Evolutionary conservation across 2,888 invertebrate species (phyloP).

Genomic region (Meloe dianella): DNA sequence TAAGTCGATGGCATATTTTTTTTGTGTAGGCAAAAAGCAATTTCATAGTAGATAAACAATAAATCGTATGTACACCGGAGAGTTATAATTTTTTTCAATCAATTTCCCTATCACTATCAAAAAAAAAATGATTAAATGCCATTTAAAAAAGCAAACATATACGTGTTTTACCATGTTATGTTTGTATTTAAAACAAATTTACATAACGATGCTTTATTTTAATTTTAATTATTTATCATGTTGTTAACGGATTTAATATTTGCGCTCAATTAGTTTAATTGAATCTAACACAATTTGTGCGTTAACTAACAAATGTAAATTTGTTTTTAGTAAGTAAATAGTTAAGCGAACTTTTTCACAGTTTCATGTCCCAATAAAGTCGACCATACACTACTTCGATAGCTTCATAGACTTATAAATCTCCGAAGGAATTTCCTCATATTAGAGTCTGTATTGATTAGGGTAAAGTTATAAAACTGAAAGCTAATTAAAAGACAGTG

Average conservation of each 20-base stretch:
- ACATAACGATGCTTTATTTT: constrained; percentile 5
- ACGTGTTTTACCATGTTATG: constrained; percentile 2
- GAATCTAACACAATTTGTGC: constrained; percentile 5
- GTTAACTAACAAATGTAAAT: background rate
- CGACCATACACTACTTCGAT: background rate
- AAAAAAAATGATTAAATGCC: background rate
- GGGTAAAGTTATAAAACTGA: background rate
- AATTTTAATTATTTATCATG: constrained; percentile 16
- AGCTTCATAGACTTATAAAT: background rate
- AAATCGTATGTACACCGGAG: no score
- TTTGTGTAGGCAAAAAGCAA: background rate
- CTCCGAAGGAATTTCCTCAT: background rate
- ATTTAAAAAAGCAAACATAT: background rate
- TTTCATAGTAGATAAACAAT: background rate
- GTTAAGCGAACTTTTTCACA: no score
- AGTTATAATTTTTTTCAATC: no score
- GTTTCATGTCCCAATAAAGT: background rate
- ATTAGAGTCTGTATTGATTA: no score
- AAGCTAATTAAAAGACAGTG: background rate
- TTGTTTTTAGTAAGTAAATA: background rate
- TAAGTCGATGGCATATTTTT: no score
- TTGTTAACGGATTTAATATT: constrained; percentile 2
- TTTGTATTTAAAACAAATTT: constrained; percentile 14
- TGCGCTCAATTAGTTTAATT: constrained; percentile 15
- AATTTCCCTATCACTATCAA: background rate